Conservation (phyloP, 2,797 vertebrate genomes). For the Sebastes miniatus region DNA sequence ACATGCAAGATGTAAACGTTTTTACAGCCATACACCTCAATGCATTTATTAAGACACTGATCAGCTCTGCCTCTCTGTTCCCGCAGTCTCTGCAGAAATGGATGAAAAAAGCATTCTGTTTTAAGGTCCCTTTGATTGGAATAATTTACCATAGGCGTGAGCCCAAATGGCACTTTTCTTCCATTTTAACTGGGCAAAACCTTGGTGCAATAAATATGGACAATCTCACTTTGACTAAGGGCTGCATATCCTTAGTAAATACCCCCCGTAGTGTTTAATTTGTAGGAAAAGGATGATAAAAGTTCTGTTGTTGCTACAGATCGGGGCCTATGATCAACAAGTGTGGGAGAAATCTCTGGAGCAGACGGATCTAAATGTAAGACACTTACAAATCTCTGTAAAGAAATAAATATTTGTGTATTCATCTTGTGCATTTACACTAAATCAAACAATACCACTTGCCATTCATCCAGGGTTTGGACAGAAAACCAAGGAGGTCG, state of each 20-base stretch:
- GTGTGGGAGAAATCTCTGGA: constrained; percentile 95
- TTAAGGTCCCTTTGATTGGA: background rate
- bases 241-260: background rate
- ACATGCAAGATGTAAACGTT: background rate
- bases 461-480: constrained; percentile 84
- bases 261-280: background rate
- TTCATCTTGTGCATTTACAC: background rate
- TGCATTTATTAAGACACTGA: background rate
- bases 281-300: background rate
- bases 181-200: background rate
- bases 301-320: constrained; percentile 78
- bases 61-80: background rate
- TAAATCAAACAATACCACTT: background rate
- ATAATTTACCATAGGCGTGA: background rate
- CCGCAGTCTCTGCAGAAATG: background rate
- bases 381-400: background rate
- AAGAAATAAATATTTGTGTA: background rate
- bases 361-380: constrained; percentile 90
- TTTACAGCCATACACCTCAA: background rate
- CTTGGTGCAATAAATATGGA: background rate
- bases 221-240: background rate
- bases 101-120: background rate
- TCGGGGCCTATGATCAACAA: constrained; percentile 95
- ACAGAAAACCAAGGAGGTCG: constrained; percentile 96
- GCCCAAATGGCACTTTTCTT: background rate